Conservation (phyloP, 2,888 invertebrate genomes). For the Lypha dubia region DNA sequence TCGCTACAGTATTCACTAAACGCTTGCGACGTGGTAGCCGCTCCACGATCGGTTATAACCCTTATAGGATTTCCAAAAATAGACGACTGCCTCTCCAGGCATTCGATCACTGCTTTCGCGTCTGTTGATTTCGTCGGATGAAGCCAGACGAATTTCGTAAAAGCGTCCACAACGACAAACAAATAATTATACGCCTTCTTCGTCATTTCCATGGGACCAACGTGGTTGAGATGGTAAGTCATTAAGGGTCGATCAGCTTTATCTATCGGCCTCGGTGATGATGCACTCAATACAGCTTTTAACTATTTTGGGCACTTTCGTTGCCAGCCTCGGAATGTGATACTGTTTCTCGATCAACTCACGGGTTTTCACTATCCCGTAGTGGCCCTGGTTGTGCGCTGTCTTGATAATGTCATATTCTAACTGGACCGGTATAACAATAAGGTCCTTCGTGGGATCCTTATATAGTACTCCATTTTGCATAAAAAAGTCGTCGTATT, state of each 20-base stretch:
- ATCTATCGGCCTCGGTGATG: neutral
- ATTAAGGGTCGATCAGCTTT: neutral
- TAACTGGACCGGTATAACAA: neutral
- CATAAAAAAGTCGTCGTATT: too few relatives aligned
- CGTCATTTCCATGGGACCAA: neutral
- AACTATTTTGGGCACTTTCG: neutral
- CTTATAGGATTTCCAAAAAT: neutral
- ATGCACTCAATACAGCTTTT: neutral
- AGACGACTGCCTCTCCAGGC: constrained; percentile 2
- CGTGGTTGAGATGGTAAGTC: constrained; percentile 14
- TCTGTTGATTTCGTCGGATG: neutral
- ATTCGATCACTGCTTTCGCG: neutral
- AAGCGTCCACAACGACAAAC: neutral
- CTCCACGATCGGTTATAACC: too few relatives aligned
- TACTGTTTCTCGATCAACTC: neutral
- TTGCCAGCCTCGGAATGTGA: neutral
- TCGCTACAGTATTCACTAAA: constrained; percentile 7
- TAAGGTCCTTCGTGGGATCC: constrained; percentile 8
- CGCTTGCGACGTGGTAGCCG: too few relatives aligned
- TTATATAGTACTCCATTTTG: neutral
- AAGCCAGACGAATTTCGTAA: constrained; percentile 6
- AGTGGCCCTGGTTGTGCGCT: constrained; percentile 1
- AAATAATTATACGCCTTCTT: neutral
- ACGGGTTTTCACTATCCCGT: neutral
- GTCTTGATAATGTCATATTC: neutral